Evolutionary conservation across 2,888 invertebrate genomes (phyloP).

Genomic region (Phorcus lineatus): DNA sequence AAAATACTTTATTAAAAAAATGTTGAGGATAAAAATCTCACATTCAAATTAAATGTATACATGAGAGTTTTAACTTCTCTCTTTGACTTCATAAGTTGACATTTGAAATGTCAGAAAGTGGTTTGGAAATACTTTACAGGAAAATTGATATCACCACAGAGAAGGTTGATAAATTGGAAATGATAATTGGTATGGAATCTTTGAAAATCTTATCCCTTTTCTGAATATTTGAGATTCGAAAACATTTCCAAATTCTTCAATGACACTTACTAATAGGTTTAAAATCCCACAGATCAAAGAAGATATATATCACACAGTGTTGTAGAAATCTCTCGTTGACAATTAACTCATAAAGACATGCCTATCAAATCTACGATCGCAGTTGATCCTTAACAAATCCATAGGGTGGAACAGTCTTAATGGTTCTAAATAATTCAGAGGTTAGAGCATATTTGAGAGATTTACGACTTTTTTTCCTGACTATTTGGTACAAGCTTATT

Average conservation of each 20-base stretch:
- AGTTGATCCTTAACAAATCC: background rate
- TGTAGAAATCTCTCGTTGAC: background rate
- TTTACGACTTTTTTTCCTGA: too few relatives aligned
- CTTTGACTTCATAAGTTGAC: too few relatives aligned
- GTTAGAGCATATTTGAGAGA: too few relatives aligned
- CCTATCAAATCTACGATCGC: background rate
- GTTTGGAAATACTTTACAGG: background rate
- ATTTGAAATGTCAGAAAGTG: background rate
- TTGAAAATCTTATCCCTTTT: background rate
- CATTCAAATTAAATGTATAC: too few relatives aligned
- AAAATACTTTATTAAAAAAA: too few relatives aligned
- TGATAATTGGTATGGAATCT: slow-evolving; percentile 8
- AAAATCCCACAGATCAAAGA: background rate
- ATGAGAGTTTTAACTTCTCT: too few relatives aligned
- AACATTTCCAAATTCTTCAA: background rate
- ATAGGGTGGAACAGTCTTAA: too few relatives aligned
- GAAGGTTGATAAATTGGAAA: background rate
- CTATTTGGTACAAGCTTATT: too few relatives aligned
- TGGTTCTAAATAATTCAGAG: background rate
- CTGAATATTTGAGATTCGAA: slow-evolving; percentile 18
- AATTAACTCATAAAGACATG: background rate
- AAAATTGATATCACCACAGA: background rate
- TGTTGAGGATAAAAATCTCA: too few relatives aligned
- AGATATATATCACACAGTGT: background rate
- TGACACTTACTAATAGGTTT: slow-evolving; percentile 6